Percentiles rank a stretch among this genome's conserved stretches.
Evolutionary conservation across 2,113 vertebrate genomes (phyloP).

Genomic region (Ictalurus furcatus): DNA sequence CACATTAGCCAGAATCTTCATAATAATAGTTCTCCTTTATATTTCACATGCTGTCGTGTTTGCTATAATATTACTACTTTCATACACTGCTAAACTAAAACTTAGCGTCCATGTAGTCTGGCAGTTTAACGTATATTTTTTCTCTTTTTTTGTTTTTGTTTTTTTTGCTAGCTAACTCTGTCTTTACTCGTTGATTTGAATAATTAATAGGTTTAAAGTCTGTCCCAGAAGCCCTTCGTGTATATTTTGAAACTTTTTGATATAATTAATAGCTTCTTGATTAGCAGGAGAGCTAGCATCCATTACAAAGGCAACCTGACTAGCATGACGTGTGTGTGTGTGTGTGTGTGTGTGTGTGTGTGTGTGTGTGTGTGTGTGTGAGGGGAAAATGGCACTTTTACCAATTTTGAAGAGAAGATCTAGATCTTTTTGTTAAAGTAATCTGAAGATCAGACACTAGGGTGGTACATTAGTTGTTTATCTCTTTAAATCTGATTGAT

Average conservation of each 20-base stretch:
- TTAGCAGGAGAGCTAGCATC: neutral
- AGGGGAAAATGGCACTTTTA: too few species aligned
- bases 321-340: neutral
- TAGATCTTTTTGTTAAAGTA: neutral
- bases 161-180: neutral
- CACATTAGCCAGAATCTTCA: neutral
- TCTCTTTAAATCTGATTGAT: neutral
- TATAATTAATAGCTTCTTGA: neutral
- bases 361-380: too few species aligned
- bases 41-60: neutral
- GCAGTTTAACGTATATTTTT: neutral
- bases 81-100: neutral
- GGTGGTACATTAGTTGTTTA: neutral
- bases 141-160: neutral
- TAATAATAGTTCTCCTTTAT: accelerated
- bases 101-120: neutral
- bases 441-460: neutral
- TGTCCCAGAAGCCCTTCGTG: neutral
- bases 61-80: neutral
- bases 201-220: neutral
- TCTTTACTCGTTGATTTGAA: neutral
- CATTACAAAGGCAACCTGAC: neutral
- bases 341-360: too few species aligned
- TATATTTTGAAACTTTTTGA: neutral
- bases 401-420: too few species aligned